Base-by-base conservation (phyloP, 2,888 invertebrate genomes). In the Acronicta alni region DNA sequence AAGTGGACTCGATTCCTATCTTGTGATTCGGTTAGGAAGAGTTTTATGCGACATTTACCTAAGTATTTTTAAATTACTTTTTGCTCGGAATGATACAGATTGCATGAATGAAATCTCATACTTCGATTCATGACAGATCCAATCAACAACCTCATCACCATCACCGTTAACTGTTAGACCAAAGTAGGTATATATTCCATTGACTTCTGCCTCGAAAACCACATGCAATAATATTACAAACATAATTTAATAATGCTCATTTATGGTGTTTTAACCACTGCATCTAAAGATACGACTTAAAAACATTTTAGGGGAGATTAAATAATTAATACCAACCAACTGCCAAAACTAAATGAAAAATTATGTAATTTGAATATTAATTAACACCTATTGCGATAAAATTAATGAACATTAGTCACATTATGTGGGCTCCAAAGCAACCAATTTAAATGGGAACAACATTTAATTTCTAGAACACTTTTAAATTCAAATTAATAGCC, bases 401-500 rank as follows among this genome's bases (percentile, higher is more conserved):
- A 68, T 7, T 23, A 23, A 23, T 42, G 57, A 42, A 60, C 69
- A 72, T 77, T 72, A 72, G 61, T 67, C 64, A 72, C 72, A 54
- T 59, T 48, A 59, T 53, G 65, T 70, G 41, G 68, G 32, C 49
- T 42, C 44, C 16, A 37, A 47, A 37, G 55, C 42, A 44, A 57
- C 53, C 66, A 44, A 76, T 77, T 75, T 72, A 75, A 78, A 70
- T 52, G 38, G 20, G 60, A 41, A 48, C 54, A 69, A 62, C 62
- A 72, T 75, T 70, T 61, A 57, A 70, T 77, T 63, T 56, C 58
- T 60, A 77, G 32, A 65, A 60, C 67, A 65, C 67, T 74, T 77
- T 66, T 53, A 68, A 66, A 78, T 78, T 75, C 57, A 63, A 75
- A 70, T 78, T 66, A 70, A 73, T 70, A 62, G 65, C 26, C 45